Percentiles rank a stretch among this genome's conserved stretches.
Conservation (phyloP, 2,113 vertebrate species). For the Indicator indicator region DNA sequence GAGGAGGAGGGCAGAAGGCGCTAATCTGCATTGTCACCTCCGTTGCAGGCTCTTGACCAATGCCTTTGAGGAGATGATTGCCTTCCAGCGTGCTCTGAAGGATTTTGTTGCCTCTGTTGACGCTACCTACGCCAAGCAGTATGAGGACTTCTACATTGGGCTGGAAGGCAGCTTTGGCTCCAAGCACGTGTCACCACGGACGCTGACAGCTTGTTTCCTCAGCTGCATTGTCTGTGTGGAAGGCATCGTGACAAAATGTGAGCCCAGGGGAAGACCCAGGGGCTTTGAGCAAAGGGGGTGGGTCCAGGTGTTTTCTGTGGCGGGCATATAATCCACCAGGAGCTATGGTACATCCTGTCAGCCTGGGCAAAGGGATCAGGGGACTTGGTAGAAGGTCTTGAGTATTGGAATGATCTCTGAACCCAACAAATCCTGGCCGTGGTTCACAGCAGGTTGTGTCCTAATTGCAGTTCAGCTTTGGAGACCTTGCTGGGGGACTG, state of each 20-base stretch:
- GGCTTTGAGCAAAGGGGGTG: no score
- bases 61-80: constrained; percentile 90
- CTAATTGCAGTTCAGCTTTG: neutral
- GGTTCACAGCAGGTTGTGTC: neutral
- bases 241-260: constrained; percentile 97
- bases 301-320: neutral
- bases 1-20: neutral
- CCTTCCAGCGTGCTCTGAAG: constrained; percentile 93
- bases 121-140: constrained; percentile 94
- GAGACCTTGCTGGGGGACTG: neutral
- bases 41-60: constrained; percentile 86
- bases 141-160: constrained; percentile 93
- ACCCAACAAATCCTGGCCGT: neutral
- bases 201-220: constrained; percentile 90
- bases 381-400: neutral
- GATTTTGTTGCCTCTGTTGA: constrained; percentile 92
- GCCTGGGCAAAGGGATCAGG: neutral
- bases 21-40: neutral
- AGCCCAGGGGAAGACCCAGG: constrained; percentile 15
- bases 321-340: neutral
- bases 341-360: fast-evolving
- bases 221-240: constrained; percentile 94
- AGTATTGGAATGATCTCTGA: neutral
- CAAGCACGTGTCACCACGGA: constrained; percentile 92
- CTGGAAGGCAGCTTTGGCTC: constrained; percentile 95